A percentile compares a stretch with the other conserved stretches of the same genome.
These are phyloP conservation scores for Callipepla californica DNA, from an alignment of 2,113 vertebrate genomes.

Conservation along the genomic window DNA sequence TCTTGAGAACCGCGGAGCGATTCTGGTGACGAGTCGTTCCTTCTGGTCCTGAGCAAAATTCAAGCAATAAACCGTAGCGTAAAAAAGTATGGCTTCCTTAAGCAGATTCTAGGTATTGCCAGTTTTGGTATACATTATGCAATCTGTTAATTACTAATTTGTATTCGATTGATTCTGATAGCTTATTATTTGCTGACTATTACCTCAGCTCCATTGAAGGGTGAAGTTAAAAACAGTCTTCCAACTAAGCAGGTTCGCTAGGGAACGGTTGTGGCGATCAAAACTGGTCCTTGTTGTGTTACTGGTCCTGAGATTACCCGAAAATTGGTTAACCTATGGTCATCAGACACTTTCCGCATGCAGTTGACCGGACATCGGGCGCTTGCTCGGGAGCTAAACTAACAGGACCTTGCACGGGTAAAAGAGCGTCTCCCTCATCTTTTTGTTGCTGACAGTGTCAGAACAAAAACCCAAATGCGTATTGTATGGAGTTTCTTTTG, in stretches of 20 bases:
- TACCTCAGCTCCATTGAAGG: conserved; percentile 37
- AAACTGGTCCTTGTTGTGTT: neutral
- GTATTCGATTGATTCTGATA: conserved; percentile 67
- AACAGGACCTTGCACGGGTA: neutral
- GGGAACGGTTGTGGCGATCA: neutral
- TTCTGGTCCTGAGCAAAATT: conserved; percentile 31
- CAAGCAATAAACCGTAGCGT: conserved; percentile 35
- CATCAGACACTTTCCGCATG: neutral
- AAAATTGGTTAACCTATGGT: neutral
- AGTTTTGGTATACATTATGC: conserved; percentile 14
- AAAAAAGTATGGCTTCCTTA: neutral
- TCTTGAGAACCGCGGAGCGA: conserved; percentile 21
- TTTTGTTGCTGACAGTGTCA: neutral
- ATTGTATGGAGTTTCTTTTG: neutral
- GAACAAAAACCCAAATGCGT: rapidly evolving
- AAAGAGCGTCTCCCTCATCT: neutral
- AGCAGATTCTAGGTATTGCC: neutral
- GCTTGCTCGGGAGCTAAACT: neutral
- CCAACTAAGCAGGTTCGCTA: neutral
- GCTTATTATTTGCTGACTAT: conserved; percentile 51
- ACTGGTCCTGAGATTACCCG: neutral
- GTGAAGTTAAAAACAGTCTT: conserved; percentile 53
- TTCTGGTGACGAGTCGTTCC: conserved; percentile 11
- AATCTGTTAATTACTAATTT: conserved; percentile 47
- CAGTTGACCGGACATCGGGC: neutral